Evolutionary conservation across 1,140 invertebrate genomes (phyloP), one percentile per base, ranked within the genome.

Genomic region (Meloidogyne exigua): DNA sequence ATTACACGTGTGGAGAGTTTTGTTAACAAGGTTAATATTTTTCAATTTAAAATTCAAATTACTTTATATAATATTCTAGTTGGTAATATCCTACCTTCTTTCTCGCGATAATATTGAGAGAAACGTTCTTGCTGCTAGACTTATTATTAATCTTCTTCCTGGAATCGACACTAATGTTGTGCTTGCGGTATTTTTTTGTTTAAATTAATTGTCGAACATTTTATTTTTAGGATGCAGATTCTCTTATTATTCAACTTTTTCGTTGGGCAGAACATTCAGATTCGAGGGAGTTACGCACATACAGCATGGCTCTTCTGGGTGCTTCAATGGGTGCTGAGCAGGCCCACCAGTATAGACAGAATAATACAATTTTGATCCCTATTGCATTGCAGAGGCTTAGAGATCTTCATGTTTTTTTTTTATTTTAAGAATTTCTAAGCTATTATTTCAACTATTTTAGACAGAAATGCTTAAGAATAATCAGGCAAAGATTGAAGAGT

Each of bases 221-320:
- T 69, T 68, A n/a, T 76, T 42, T 84, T 23, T 21, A 81, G 80
- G 78, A 72, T 25, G 80, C 69, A 11, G 80, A 79, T 13, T 80
- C 76, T 7, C 28, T 83, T 12, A 64, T 80, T 11, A 39, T 65
- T 64, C 77, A 81, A 62, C 71, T 81, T 25, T 81, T 79, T 21
- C 42, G 69, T 11, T 81, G 80, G 79, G 80, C 80, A 0, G 79
- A 84, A 57, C 49, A 23, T 18, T 81, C 82, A 1, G 80, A 81
- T 11, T 81, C 80, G 9, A 39, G 82, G n/a, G 80, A 81, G 42
- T 67, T 81, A 12, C 39, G 80, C 12, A 82, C 80, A 1, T 81
- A 81, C 26, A 74, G 80, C 25, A 83, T 81, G 23, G 75, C 64
- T 18, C 28, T 81, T n/a, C 71, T 81, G 2, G 72, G 63, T 11